phyloP scores from a whole-genome alignment of 2,113 vertebrate species.

The Phycodurus eques region DNA sequence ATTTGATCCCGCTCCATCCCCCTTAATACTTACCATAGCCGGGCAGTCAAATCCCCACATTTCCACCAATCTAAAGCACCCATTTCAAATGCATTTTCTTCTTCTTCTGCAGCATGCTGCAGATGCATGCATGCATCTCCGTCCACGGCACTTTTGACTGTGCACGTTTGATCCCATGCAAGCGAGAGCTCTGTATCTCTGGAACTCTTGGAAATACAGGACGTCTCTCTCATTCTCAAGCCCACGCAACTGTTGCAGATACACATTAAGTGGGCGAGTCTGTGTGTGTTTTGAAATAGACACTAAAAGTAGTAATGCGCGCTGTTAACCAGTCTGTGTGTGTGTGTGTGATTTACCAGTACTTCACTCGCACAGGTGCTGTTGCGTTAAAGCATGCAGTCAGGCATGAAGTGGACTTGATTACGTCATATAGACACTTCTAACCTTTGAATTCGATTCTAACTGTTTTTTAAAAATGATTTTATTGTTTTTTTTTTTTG shows the following conservation, averaged over 20 bases:
- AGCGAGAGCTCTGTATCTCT: background rate
- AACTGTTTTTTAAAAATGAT: background rate
- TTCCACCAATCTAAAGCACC: constrained; percentile 38
- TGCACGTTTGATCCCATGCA: background rate
- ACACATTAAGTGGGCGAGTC: constrained; percentile 12
- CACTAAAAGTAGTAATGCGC: constrained; percentile 28
- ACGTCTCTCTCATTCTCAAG: background rate
- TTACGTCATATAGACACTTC: background rate
- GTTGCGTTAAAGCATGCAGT: background rate
- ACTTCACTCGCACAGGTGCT: background rate
- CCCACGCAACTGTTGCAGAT: background rate
- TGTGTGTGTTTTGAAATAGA: constrained; percentile 50
- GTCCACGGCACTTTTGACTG: constrained; percentile 20
- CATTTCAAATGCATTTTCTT: constrained; percentile 35
- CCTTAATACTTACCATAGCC: constrained; percentile 52
- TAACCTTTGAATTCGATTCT: background rate
- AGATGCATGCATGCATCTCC: constrained; percentile 9
- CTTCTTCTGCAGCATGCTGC: background rate
- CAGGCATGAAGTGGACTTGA: background rate
- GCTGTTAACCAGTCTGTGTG: constrained; percentile 46
- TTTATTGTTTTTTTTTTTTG: no score
- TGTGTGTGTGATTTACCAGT: background rate
- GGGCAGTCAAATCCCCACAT: constrained; percentile 48
- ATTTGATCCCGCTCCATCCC: constrained; percentile 26
- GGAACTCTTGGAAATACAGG: constrained; percentile 1